These are phyloP conservation scores for Cyphomyrus discorhynchus DNA, from an alignment of 2,113 vertebrate species.

Conservation along the genomic window DNA sequence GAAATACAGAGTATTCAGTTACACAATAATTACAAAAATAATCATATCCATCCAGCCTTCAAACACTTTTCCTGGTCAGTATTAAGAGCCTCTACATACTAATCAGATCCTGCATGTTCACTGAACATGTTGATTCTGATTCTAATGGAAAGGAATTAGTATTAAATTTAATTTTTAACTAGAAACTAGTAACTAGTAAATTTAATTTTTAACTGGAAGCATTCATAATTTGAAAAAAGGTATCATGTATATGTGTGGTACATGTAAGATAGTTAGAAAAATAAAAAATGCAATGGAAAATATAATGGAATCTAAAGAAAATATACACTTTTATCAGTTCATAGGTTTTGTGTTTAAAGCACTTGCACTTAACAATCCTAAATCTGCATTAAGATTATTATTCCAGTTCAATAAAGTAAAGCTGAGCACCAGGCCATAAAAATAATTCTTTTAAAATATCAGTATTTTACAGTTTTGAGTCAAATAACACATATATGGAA, in stretches of 20 bases:
- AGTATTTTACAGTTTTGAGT: background rate
- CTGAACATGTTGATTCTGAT: background rate
- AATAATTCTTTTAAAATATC: background rate
- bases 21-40: background rate
- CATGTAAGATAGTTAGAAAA: background rate
- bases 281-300: background rate
- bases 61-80: background rate
- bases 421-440: background rate
- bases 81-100: background rate
- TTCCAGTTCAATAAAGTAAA: background rate
- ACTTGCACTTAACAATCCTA: background rate
- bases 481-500: background rate
- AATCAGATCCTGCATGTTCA: background rate
- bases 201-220: background rate
- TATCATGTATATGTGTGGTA: background rate
- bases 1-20: background rate
- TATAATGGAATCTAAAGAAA: background rate
- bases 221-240: background rate
- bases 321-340: background rate
- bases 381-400: background rate
- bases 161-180: background rate
- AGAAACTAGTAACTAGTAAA: no score
- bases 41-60: background rate
- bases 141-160: background rate
- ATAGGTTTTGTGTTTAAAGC: background rate